A percentile compares a stretch with the other conserved stretches of the same genome.
phyloP scores from a whole-genome alignment of 1,140 invertebrate species.

The Lasioglossum albipes region DNA sequence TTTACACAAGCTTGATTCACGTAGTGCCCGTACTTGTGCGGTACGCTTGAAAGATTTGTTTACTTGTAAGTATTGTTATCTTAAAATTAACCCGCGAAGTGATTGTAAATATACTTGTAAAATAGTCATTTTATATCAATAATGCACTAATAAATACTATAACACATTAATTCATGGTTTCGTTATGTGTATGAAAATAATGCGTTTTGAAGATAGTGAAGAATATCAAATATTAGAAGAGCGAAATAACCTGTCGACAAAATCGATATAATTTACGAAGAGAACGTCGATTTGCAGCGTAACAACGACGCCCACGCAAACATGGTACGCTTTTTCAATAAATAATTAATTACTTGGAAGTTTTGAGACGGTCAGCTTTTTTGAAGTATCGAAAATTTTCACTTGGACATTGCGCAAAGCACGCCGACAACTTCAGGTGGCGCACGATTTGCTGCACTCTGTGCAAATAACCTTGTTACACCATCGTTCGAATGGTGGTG shows the following conservation, averaged over 20 bases:
- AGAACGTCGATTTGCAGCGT: too few species aligned
- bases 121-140: not conserved
- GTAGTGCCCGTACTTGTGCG: not conserved
- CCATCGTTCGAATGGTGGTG: conserved; percentile 17
- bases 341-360: not conserved
- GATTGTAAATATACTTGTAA: not conserved
- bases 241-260: not conserved
- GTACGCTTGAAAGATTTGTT: not conserved
- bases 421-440: conserved; percentile 48
- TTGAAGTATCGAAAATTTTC: conserved; percentile 21
- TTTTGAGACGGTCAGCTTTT: not conserved
- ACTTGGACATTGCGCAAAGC: conserved; percentile 31
- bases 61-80: not conserved
- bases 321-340: not conserved
- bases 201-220: not conserved
- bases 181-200: not conserved
- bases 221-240: not conserved
- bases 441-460: conserved; percentile 39
- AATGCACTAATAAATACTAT: not conserved
- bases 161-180: not conserved
- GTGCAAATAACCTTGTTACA: conserved; percentile 56
- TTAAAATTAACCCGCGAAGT: not conserved
- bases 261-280: not conserved
- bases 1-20: not conserved
- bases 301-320: not conserved